Evolutionary conservation across 2,113 vertebrate species (phyloP), one percentile per base, ranked within the genome.

Genomic region (Pterocles burchelli): DNA sequence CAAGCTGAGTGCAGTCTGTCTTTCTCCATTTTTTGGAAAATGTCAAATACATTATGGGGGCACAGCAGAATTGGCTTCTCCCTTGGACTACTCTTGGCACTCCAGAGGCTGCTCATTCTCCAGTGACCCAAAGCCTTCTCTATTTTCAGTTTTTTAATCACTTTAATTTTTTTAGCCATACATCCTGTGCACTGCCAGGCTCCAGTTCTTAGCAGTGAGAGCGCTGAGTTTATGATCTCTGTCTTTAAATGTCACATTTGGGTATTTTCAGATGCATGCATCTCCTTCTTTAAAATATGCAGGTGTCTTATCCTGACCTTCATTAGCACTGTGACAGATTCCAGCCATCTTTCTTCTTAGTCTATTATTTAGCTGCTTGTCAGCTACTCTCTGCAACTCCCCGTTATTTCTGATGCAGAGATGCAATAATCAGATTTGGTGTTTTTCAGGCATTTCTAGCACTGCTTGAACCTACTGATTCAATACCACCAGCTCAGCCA

Each of bases 271-370:
- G 76, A 67, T 13, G 48, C 72, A 61, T 28, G 31, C 70, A 25
- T 33, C 76, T 81, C 57, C 59, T n/a, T 81, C 83, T 73, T 67
- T 89, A 77, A 92, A 95, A 87, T 63, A 92, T 87, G 86, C 86
- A 93, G 38, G 83, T 92, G 91, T 89, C 93, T 95, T 61, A 38
- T 48, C 80, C 73, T 78, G 93, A 89, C 89, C 93, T 92, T 95
- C 94, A 89, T 93, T 93, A 96, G 51, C 0, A 3, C 83, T 71
- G 80, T 93, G 94, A 94, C 76, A 89, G 61, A 86, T 84, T 95
- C 93, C 89, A 96, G 94, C 96, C 80, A 65, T 45, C 48, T 91
- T 93, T 48, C 83, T 95, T 67, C 48, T 95, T 95, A 95, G 89
- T 78, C 74, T 77, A 59, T 72, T 87, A 78, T 90, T 93, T 87